phyloP scores from a whole-genome alignment of 2,797 vertebrate genomes.

The Danio choprae region DNA sequence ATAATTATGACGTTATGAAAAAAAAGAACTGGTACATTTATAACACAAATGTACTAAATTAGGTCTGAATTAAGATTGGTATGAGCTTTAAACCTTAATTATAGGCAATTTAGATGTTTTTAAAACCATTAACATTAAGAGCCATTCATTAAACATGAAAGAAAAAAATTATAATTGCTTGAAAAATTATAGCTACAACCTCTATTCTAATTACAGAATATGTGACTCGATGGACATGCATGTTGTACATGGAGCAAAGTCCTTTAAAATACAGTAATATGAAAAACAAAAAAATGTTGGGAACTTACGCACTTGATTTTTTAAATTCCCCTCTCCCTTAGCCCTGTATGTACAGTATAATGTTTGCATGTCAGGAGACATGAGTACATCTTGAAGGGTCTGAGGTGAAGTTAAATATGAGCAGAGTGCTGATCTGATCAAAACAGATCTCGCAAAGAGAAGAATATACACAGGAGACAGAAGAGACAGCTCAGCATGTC shows the following conservation, averaged over 20 bases:
- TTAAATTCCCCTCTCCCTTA: background rate
- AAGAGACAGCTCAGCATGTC: conserved; percentile 31
- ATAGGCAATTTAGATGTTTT: no score
- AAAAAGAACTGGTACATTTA: background rate
- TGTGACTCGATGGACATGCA: background rate
- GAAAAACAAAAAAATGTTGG: background rate
- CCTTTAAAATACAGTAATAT: background rate
- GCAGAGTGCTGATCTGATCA: conserved; percentile 28
- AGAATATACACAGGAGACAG: conserved; percentile 48
- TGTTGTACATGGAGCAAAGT: background rate
- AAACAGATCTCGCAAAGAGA: conserved; percentile 35
- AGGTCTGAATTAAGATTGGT: no score
- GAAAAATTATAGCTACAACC: no score
- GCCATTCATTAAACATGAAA: no score
- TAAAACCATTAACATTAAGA: no score
- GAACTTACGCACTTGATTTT: background rate
- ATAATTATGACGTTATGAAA: background rate
- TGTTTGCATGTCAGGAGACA: conserved; percentile 25
- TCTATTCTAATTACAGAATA: background rate
- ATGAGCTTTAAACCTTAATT: no score
- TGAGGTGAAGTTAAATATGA: conserved; percentile 31
- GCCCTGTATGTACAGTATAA: conserved; percentile 1
- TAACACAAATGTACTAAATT: background rate
- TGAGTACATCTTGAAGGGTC: conserved; percentile 4
- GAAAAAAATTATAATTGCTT: no score